phyloP scores from a whole-genome alignment of 1,140 invertebrate genomes.

The Ericerus pela region DNA sequence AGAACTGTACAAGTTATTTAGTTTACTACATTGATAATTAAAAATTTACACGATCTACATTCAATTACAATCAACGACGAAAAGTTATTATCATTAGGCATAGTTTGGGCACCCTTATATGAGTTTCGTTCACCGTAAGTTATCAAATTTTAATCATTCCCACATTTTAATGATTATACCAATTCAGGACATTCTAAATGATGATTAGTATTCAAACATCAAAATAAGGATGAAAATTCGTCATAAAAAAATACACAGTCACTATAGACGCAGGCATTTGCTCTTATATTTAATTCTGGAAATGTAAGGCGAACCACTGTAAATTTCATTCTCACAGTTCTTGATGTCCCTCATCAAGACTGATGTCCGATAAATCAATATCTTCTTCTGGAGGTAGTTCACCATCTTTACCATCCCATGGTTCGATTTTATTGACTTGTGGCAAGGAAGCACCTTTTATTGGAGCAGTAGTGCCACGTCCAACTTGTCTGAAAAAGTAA shows the following conservation, averaged over 20 bases:
- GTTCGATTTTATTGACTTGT: slow-evolving; percentile 48
- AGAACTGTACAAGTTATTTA: no score
- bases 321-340: slow-evolving; percentile 46
- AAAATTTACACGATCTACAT: no score
- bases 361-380: slow-evolving; percentile 80
- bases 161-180: background rate
- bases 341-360: slow-evolving; percentile 65
- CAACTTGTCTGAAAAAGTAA: slow-evolving; percentile 61
- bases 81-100: no score
- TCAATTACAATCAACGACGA: no score
- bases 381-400: slow-evolving; percentile 79
- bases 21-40: no score
- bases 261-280: background rate
- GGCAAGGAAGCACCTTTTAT: slow-evolving; percentile 75
- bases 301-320: background rate
- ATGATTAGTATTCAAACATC: no score
- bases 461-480: slow-evolving; percentile 80
- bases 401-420: slow-evolving; percentile 97
- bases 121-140: no score
- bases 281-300: background rate
- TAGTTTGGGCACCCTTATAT: no score
- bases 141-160: no score
- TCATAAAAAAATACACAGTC: background rate
- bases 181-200: background rate
- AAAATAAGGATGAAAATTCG: background rate